Evolutionary conservation across 2,797 vertebrate genomes (phyloP), one percentile per base, ranked within the genome.

Genomic region (Bufotes viridis): DNA sequence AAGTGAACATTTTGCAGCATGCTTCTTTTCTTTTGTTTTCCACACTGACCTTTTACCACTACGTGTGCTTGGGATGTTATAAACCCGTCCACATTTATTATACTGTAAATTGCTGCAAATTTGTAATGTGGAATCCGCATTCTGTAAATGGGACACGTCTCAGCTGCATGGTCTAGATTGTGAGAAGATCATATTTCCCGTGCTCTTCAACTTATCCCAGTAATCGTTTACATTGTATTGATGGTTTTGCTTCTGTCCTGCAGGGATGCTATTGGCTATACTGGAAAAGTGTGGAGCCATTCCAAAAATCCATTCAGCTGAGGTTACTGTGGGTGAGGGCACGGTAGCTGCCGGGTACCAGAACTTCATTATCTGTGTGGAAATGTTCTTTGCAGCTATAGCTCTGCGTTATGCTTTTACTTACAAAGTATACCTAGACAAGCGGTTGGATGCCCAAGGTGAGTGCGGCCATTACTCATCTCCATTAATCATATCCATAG

Each of bases 301-400:
- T 91, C 98, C 98, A 81, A 96, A 97, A 94, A 98, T 99, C 76
- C 95, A 95, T 89, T 98, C 97, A 0, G 93, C 94, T 60, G 95
- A 92, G 0, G 96, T 99, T 92, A 97, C 96, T 0, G 96, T 99
- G 18, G 98, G 98, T 0, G 97, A 98, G 92, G 98, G 98, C 75
- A 99, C 98, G 0, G 98, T 99, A 14, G 98, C 98, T 0, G 97
- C 98, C 0, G 98, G 98, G 3, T 99, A 99, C 92, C 98, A 99
- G 95, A 98, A 99, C 95, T 99, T 99, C 89, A 98, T 99, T 92
- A 97, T 98, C 87, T 99, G 98, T 0, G 94, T 99, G 53, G 98
- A 99, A 95, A 99, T 99, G 98, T 99, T 99, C 93, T 99, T 99
- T 0, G 98, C 98, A 0, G 97, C 98, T 1, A 91, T 99, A 1